A percentile compares a stretch with the other conserved stretches of the same genome.
Conservation (phyloP, 2,113 vertebrate species). For the Rhabdomys dilectus region DNA sequence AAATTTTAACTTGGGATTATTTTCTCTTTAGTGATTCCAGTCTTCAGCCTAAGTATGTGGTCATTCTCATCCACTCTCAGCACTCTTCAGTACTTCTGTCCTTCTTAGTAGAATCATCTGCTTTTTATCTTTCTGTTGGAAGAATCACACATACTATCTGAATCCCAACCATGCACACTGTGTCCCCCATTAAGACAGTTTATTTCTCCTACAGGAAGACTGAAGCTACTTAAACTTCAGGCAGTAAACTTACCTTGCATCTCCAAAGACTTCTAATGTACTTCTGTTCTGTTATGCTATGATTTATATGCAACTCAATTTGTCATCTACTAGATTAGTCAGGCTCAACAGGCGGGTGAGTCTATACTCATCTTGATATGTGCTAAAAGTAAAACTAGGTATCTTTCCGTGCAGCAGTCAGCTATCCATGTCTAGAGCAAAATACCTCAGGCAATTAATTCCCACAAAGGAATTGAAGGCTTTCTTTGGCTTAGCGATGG, state of each 20-base stretch:
- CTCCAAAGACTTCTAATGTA: background rate
- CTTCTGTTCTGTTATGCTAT: background rate
- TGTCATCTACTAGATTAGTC: background rate
- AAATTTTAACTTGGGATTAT: background rate
- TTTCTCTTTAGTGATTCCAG: background rate
- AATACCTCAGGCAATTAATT: background rate
- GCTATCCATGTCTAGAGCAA: background rate
- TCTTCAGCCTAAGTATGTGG: background rate
- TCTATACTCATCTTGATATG: background rate
- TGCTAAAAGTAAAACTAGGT: background rate
- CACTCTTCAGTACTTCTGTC: background rate
- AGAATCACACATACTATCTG: background rate
- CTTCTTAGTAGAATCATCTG: background rate
- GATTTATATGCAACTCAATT: background rate
- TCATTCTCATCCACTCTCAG: background rate
- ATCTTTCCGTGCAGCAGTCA: background rate
- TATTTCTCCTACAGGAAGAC: background rate
- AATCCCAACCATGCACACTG: background rate
- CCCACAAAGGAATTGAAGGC: background rate
- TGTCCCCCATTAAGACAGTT: background rate
- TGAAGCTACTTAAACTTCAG: background rate
- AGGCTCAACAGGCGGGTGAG: background rate
- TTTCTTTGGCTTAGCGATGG: background rate
- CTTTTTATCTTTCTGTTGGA: background rate
- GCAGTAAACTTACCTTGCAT: background rate